A percentile compares a stretch with the other conserved stretches of the same genome.
These are phyloP conservation scores for Oscheius myriophilus DNA, from an alignment of 2,888 invertebrate species.

Conservation along the genomic window DNA sequence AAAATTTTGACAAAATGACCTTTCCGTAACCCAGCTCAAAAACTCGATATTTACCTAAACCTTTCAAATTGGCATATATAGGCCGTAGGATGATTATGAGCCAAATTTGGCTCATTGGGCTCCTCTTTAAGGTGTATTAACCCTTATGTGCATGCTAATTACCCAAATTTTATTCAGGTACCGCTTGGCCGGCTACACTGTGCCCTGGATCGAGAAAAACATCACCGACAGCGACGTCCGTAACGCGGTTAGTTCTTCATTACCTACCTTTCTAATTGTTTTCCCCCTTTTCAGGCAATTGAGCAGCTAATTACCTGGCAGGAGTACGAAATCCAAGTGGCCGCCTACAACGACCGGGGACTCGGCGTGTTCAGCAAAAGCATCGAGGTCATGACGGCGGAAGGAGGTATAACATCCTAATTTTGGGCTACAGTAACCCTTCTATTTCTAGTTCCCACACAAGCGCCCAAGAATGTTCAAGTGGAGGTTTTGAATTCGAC, in stretches of 20 bases:
- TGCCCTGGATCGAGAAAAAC: slow-evolving; percentile 90
- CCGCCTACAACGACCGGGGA: slow-evolving; percentile 95
- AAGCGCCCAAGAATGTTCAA: slow-evolving; percentile 85
- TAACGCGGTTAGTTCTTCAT: slow-evolving; percentile 86
- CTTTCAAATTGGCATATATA: too few relatives aligned
- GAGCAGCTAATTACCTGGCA: slow-evolving; percentile 96
- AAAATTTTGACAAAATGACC: too few relatives aligned
- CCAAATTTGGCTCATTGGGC: too few relatives aligned
- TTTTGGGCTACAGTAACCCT: not conserved
- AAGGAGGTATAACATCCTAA: slow-evolving; percentile 78
- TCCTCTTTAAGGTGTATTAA: too few relatives aligned
- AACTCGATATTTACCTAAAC: too few relatives aligned
- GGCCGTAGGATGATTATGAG: too few relatives aligned
- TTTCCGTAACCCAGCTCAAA: too few relatives aligned
- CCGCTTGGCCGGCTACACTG: slow-evolving; percentile 86
- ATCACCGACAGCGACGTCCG: slow-evolving; percentile 76
- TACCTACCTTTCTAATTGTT: slow-evolving; percentile 74
- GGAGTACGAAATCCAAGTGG: slow-evolving; percentile 91
- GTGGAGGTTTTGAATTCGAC: slow-evolving; percentile 88
- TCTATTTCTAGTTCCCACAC: slow-evolving; percentile 81
- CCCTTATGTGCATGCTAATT: too few relatives aligned
- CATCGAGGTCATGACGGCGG: slow-evolving; percentile 91
- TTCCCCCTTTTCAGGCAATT: slow-evolving; percentile 74
- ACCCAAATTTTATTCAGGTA: too few relatives aligned
- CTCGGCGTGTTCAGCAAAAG: slow-evolving; percentile 90